Evolutionary conservation across 2,113 vertebrate species (phyloP), one percentile per base, ranked within the genome.

Genomic region (Silurus glanis): DNA sequence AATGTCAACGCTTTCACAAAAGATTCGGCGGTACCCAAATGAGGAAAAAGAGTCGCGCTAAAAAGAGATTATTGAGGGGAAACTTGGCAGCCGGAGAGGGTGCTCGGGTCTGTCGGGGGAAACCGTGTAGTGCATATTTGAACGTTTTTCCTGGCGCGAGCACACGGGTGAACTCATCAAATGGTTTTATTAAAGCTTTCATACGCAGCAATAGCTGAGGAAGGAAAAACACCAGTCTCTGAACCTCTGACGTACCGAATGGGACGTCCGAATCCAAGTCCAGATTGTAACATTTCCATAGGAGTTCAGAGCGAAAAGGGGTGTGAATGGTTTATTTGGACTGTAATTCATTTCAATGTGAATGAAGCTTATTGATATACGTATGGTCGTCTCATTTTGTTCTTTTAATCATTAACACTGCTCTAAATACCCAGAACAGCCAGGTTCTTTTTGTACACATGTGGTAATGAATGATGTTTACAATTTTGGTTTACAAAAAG

Each of bases 11-110:
- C 47, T 4, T 76, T 53, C 47, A 51, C 47, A 76, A 53, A 53
- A 53, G 49, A 53, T 53, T 8, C 2, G 12, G 6, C 13, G 51
- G 55, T 12, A 9, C 28, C 28, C 4, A 59, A 84, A 74, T n/a
- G 2, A 56, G 10, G 12, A 72, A 53, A 64, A 13, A 12, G 0
- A 37, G 51, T 56, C 23, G 66, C 12, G 9, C 28, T 84, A 51
- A 61, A 51, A 61, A 49, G 21, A 78, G 47, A 85, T 85, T 85
- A 85, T 64, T 76, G 72, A 53, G 47, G 56, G 37, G 58, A 64
- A 47, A 78, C 59, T 78, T 76, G 83, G 83, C 83, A 64, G 83
- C 12, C 8, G 1, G 45, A 51, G n/a, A 25, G 37, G 37, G 58
- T 53, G n/a, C 72, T 49, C 25, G 16, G 56, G 74, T n/a, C 58